A percentile compares a stretch with the other conserved stretches of the same genome.
phyloP scores from a whole-genome alignment of 2,113 vertebrate genomes.

The Gadus chalcogrammus region DNA sequence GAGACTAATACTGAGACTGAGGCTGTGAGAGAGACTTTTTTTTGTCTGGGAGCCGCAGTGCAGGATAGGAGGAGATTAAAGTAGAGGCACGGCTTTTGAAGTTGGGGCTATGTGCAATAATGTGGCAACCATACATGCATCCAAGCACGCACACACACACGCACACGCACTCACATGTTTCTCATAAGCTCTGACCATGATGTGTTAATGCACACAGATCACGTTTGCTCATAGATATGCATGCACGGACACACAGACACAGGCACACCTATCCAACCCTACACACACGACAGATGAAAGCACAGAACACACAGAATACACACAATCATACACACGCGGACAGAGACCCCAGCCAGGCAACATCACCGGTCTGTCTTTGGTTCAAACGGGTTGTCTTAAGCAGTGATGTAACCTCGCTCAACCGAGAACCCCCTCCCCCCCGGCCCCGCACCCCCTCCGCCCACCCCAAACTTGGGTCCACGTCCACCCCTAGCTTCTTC shows the following conservation, averaged over 20 bases:
- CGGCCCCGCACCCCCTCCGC: no score
- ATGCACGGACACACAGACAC: slow-evolving; percentile 8
- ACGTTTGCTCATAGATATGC: background rate
- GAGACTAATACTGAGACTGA: no score
- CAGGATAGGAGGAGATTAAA: slow-evolving; percentile 69
- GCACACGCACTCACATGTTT: slow-evolving; percentile 18
- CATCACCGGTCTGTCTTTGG: background rate
- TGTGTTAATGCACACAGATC: background rate
- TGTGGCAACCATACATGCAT: slow-evolving; percentile 14
- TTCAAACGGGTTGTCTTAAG: no score
- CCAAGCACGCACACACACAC: background rate
- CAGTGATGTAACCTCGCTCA: no score
- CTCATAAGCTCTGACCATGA: no score
- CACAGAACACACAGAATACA: background rate
- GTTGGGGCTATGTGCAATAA: slow-evolving; percentile 52
- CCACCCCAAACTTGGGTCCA: no score
- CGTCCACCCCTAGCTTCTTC: no score
- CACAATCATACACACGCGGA: slow-evolving; percentile 1
- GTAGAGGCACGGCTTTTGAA: slow-evolving; percentile 63
- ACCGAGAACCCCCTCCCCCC: no score
- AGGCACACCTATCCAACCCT: slow-evolving; percentile 13
- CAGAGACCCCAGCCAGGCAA: background rate
- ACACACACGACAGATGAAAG: background rate
- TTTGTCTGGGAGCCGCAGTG: slow-evolving; percentile 56
- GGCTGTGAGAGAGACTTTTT: slow-evolving; percentile 12